These are phyloP conservation scores for Tachycineta bicolor DNA, from an alignment of 2,113 vertebrate species.

Conservation along the genomic window DNA sequence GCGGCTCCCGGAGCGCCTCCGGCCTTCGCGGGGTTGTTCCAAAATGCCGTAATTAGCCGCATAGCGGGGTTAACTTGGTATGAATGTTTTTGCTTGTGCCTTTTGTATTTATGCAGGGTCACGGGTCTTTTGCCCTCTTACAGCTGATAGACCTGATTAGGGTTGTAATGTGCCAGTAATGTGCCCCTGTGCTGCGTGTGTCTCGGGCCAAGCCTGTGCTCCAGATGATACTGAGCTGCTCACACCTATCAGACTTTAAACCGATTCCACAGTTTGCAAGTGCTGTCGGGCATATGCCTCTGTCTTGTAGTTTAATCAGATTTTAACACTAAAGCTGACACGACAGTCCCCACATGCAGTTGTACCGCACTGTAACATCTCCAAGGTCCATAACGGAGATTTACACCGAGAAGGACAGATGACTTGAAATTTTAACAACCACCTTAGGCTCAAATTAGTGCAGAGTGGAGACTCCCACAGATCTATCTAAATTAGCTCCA, in stretches of 20 bases:
- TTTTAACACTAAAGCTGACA: background rate
- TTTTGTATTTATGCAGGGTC: fast-evolving
- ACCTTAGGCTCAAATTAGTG: background rate
- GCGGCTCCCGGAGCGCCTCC: fast-evolving
- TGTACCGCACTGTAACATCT: no score
- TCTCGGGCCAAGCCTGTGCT: background rate
- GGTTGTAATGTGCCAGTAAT: fast-evolving
- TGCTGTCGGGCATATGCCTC: fast-evolving
- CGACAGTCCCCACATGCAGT: fast-evolving
- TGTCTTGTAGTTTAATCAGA: fast-evolving
- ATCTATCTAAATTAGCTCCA: background rate
- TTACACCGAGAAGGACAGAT: fast-evolving
- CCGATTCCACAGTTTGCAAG: fast-evolving
- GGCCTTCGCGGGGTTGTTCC: background rate
- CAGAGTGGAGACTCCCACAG: background rate
- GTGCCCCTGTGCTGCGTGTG: fast-evolving
- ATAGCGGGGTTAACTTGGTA: fast-evolving
- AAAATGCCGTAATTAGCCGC: fast-evolving
- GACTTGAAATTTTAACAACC: background rate
- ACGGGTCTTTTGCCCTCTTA: fast-evolving
- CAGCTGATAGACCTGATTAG: fast-evolving
- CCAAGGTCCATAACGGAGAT: fast-evolving
- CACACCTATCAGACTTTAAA: background rate
- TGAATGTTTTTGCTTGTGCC: fast-evolving
- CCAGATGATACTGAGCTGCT: background rate